Evolutionary conservation across 2,888 invertebrate species (phyloP), one percentile per base, ranked within the genome.

Genomic region (Torymus texanus): DNA sequence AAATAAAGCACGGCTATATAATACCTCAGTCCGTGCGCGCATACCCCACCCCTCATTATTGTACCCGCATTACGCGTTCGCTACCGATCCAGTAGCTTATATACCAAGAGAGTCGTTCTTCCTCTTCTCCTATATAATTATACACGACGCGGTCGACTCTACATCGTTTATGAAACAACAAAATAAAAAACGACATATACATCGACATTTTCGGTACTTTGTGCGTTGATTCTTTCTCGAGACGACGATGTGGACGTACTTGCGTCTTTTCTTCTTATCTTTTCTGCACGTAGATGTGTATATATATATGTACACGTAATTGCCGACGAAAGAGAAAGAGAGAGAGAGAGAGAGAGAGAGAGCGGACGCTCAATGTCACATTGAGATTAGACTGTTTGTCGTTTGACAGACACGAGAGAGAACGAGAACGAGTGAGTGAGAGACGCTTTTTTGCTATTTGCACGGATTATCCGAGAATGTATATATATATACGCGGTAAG

Each of bases 361-460:
- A 41, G 41, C 41, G 66, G 72, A 59, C 65, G 55, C 75, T 81
- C 81, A 82, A 82, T 81, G 82, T 82, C 75, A 82, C 82, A 81
- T 82, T 82, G 82, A 82, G 81, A 82, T 82, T 82, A 82, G 80
- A 81, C 55, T 82, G 65, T 82, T 82, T 82, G 63, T 78, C 53
- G 70, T 78, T 70, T 65, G 80, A 80, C 75, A 73, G 41, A 41
- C 41, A 8, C 5, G 41, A 41, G 61, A 29, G 59, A 68, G 62
- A 21, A 14, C 41, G 55, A 12, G 72, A n/a, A n/a, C n/a, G 12
- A 51, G 21, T 18, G 50, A 21, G 59, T 14, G 59, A 59, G 66
- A 62, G 66, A 16, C 21, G 16, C 16, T 74, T 68, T 71, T 77
- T 77, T 58, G 18, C 70, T 80, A 75, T 78, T 80, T 78, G 77